Evolutionary conservation across 2,113 vertebrate species (phyloP).

Genomic region (Ptilonorhynchus violaceus): DNA sequence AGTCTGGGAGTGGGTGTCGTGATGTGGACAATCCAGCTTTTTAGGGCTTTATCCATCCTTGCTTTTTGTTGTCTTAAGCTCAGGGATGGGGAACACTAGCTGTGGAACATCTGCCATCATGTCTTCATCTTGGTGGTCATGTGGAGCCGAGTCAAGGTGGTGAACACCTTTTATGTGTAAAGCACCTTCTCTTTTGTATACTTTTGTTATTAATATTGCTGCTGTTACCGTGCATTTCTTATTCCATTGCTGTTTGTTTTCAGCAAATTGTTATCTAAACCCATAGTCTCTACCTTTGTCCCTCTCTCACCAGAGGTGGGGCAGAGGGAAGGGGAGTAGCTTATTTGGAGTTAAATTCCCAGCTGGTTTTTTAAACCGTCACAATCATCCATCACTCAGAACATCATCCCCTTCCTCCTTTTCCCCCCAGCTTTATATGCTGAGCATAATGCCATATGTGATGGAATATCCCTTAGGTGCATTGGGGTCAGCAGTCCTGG

Average conservation of each 20-base stretch:
- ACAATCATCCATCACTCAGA: not conserved
- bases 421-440: not conserved
- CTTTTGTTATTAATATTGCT: not conserved
- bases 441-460: not conserved
- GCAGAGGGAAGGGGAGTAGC: not conserved
- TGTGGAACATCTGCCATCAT: not conserved
- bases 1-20: no score
- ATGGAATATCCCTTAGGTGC: not conserved
- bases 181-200: not conserved
- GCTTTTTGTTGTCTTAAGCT: not conserved
- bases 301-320: not conserved
- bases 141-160: accelerated
- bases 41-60: not conserved
- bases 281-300: not conserved
- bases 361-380: not conserved
- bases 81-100: not conserved
- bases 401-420: not conserved
- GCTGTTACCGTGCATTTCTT: not conserved
- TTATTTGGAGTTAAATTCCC: not conserved
- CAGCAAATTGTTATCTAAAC: not conserved
- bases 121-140: accelerated
- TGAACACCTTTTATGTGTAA: not conserved
- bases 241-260: not conserved
- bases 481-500: not conserved
- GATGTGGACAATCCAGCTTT: accelerated